Percentiles rank a stretch among this genome's conserved stretches.
Evolutionary conservation across 2,888 invertebrate genomes (phyloP).

Genomic region (Formica aserva): DNA sequence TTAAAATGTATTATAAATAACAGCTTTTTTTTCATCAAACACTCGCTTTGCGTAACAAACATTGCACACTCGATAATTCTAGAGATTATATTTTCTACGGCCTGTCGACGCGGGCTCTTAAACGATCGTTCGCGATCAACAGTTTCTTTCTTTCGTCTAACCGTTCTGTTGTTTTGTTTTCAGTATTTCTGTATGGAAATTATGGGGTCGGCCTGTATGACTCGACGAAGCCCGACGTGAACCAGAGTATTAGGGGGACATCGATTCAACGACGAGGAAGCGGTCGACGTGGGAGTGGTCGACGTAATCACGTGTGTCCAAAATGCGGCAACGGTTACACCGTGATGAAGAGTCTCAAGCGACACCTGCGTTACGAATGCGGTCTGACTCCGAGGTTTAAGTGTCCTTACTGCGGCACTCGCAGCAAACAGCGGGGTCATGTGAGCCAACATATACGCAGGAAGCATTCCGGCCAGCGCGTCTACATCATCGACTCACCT

Average conservation of each 20-base stretch:
- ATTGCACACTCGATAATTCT: not conserved
- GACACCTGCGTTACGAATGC: slow-evolving; percentile 84
- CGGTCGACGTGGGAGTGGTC: slow-evolving; percentile 50
- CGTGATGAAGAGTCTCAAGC: slow-evolving; percentile 87
- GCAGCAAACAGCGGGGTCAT: slow-evolving; percentile 82
- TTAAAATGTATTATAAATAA: slow-evolving; percentile 13
- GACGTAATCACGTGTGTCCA: slow-evolving; percentile 83
- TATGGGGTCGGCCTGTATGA: slow-evolving; percentile 61
- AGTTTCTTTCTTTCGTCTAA: slow-evolving; percentile 55
- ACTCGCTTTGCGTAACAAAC: not conserved
- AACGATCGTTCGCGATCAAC: not conserved
- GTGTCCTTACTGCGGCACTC: slow-evolving; percentile 82
- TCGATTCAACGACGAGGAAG: slow-evolving; percentile 50
- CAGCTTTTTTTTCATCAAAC: not conserved
- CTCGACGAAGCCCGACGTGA: slow-evolving; percentile 62
- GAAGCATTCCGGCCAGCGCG: slow-evolving; percentile 78
- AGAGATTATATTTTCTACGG: not conserved
- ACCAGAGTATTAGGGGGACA: slow-evolving; percentile 60
- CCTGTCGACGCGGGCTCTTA: not conserved
- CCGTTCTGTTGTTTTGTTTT: slow-evolving; percentile 68
- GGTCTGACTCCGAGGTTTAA: slow-evolving; percentile 82
- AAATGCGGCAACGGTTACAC: slow-evolving; percentile 87
- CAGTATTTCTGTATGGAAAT: slow-evolving; percentile 73
- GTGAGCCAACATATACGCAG: slow-evolving; percentile 82
- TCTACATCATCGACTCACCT: slow-evolving; percentile 78